Conservation (phyloP, 2,113 vertebrate genomes). For the Fulmarus glacialis region DNA sequence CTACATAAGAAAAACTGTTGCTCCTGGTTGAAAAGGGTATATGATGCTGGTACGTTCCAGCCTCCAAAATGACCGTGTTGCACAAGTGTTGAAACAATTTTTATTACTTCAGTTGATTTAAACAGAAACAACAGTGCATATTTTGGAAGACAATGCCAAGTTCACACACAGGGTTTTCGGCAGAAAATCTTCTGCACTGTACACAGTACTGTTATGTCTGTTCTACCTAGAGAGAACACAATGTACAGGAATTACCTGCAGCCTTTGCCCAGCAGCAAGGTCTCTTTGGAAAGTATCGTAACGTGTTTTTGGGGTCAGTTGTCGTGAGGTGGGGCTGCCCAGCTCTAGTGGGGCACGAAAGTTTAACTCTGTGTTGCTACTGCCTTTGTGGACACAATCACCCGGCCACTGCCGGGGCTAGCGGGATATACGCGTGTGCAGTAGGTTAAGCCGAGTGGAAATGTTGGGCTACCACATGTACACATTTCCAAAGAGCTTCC, state of each 20-base stretch:
- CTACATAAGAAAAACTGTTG: neutral
- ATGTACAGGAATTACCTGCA: rapidly evolving
- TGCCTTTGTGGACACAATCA: neutral
- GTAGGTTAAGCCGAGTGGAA: neutral
- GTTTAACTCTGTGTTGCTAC: neutral
- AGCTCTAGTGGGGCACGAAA: neutral
- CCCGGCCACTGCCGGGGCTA: neutral
- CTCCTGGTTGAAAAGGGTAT: neutral
- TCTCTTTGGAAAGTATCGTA: neutral
- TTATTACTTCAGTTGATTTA: neutral
- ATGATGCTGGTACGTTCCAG: neutral
- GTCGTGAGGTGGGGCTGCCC: neutral
- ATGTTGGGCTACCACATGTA: neutral
- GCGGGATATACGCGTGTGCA: rapidly evolving
- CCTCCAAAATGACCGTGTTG: neutral
- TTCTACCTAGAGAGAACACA: neutral
- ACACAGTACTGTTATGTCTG: neutral
- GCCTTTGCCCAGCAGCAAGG: neutral
- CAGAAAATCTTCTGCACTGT: neutral
- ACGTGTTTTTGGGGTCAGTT: neutral
- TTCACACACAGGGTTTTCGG: neutral
- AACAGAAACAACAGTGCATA: neutral
- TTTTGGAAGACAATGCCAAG: neutral
- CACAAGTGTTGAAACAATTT: neutral
- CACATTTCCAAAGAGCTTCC: neutral